Base-by-base conservation (phyloP, 1,140 invertebrate species). In the Sipha flava region DNA sequence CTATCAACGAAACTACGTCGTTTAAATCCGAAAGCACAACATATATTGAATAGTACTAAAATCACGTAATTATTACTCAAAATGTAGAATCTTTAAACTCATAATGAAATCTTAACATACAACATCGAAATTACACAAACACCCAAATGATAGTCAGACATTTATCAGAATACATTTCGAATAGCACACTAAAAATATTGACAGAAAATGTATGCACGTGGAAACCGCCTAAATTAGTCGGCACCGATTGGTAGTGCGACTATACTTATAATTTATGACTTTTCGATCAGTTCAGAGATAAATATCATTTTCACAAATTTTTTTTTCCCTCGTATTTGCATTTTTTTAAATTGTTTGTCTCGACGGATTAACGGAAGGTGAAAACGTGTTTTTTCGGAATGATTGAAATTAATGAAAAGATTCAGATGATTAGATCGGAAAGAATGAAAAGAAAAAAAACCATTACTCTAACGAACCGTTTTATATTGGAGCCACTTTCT, bases 381-480 rank as follows among this genome's bases (percentile, higher is more conserved):
- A 75, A 75, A 75, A 75, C 70, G 34, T 54, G 10, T 54, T 54
- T 52, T 45, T 52, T 29, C 18, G 47, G 29, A 73, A 73, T 26
- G 70, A 73, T 73, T 21, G 31, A 75, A 75, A 37, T 34, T 34
- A 75, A 54, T 7, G 49, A 54, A 75, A 1, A 75, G 70, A 54
- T 75, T 52, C 70, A 37, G 70, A 16, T 37, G 70, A 75, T 75
- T 75, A 54, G 70, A 54, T 31, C 66, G 26, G 40, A 9, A 34
- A 75, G 68, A 54, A 57, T 26, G 73, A 54, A 47, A 31, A 12
- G 47, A 34, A 14, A 29, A 77, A 77, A 29, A 57, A 59, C 40
- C 21, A 77, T 57, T 43, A 40, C 34, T 77, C 43, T 77, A 77
- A 77, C 49, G 52, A 77, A 77, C 21, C 73, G 21, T 77, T 77